Base-by-base conservation (phyloP, 35 echinoderm and acorn worm genomes). In the Stichopus chloronotus region DNA sequence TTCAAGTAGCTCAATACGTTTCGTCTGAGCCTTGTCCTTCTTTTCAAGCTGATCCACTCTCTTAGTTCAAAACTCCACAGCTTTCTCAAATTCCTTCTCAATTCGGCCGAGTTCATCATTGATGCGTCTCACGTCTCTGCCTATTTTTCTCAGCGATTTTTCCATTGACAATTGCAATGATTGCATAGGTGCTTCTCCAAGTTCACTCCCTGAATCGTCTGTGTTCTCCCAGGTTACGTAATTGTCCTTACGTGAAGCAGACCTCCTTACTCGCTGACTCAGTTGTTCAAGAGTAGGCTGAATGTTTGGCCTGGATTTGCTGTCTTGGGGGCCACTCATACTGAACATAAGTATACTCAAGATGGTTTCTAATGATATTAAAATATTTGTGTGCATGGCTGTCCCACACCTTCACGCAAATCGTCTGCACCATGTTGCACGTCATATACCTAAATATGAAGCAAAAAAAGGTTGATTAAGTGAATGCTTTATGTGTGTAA, bases 41-140 rank as follows among this genome's bases (percentile, higher is more conserved):
- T 5, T 81, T 25, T 81, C 20, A 12, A 81, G 78, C 43, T 81
- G 20, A 25, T 81, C 24, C 78, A 81, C 78, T 81, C 78, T 19
- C 43, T 81, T n/a, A n/a, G n/a, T n/a, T n/a, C n/a, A n/a, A n/a
- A n/a, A n/a, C 78, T 81, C 24, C n/a, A 81, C n/a, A 43, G 78
- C 78, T 25, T 81, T 19, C n/a, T 81, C 78, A 81, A 81, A 81
- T 19, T 81, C 43, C 5, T 81, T 81, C 11, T 81, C 78, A 17
- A 76, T 21, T 24, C 19, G 6, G 19, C 25, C 25, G 4, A 17
- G 72, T 76, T 76, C 19, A 76, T 24, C 25, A 24, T 76, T 17
- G 25, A 76, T 76, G 14, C 72, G 19, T 21, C 19, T 24, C 72
- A 76, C 25, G 25, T 76, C 72, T 24, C 25, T 76, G 19, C 25